Evolutionary conservation across 2,113 vertebrate genomes (phyloP).

Genomic region (Anarhynchus alexandrinus): DNA sequence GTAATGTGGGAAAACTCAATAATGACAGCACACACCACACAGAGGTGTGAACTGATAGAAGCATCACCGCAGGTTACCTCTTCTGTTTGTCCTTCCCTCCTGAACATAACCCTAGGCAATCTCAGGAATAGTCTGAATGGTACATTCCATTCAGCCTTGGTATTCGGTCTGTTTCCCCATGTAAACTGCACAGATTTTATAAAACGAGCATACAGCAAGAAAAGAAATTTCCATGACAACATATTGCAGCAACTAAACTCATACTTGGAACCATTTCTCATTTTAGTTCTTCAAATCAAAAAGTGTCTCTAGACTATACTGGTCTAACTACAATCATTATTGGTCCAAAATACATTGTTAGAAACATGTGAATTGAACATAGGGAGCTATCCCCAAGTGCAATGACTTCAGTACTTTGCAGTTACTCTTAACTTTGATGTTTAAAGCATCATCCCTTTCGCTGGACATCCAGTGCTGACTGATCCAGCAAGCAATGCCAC

Average conservation of each 20-base stretch:
- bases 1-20: neutral
- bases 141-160: neutral
- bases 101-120: no score
- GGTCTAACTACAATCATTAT: neutral
- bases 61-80: neutral
- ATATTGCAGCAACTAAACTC: neutral
- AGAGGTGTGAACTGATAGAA: neutral
- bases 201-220: neutral
- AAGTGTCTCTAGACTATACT: neutral
- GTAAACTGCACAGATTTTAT: neutral
- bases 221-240: constrained; percentile 36
- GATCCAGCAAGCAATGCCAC: neutral
- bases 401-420: neutral
- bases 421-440: neutral
- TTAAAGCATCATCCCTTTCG: neutral
- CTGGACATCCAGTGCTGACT: neutral
- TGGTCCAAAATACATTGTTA: neutral
- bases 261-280: neutral
- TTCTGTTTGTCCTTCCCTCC: neutral
- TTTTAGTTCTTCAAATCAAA: neutral
- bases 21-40: neutral
- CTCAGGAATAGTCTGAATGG: fast-evolving
- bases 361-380: fast-evolving
- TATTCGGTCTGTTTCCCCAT: neutral
- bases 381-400: neutral